These are phyloP conservation scores for Agelaius tricolor DNA, from an alignment of 2,113 vertebrate species.

Conservation along the genomic window DNA sequence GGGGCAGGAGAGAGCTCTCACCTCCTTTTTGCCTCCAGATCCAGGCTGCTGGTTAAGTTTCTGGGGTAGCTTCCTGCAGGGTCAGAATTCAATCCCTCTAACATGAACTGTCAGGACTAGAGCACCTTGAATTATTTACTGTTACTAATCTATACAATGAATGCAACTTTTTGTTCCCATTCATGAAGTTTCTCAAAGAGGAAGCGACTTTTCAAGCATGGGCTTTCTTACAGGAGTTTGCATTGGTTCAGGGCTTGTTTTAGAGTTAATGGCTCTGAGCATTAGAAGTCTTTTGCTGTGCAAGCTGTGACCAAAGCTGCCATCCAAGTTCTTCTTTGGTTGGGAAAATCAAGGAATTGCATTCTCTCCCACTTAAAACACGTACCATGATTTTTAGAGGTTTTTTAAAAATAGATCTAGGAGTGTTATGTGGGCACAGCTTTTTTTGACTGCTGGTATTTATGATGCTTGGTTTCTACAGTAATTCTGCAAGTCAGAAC, in stretches of 20 bases:
- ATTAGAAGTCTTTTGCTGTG: background rate
- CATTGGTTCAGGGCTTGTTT: background rate
- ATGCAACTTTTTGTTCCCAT: constrained; percentile 16
- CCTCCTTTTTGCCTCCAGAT: background rate
- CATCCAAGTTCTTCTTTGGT: background rate
- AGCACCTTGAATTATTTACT: background rate
- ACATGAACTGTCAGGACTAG: background rate
- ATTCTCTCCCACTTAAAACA: background rate
- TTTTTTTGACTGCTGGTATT: constrained; percentile 7
- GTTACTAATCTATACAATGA: background rate
- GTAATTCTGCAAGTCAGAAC: constrained; percentile 24
- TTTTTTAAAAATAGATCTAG: background rate
- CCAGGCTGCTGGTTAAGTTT: background rate
- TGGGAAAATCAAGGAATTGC: background rate
- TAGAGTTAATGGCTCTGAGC: background rate
- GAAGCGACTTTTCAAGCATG: background rate
- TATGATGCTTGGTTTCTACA: background rate
- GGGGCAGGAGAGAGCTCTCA: fast-evolving
- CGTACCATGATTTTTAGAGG: background rate
- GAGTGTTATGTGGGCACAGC: fast-evolving
- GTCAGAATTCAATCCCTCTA: background rate
- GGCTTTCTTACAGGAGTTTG: background rate
- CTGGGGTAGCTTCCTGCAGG: background rate
- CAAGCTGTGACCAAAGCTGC: background rate
- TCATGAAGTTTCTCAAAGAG: background rate